Evolutionary conservation across 2,113 vertebrate species (phyloP).

Genomic region (Myrmecobius fasciatus): DNA sequence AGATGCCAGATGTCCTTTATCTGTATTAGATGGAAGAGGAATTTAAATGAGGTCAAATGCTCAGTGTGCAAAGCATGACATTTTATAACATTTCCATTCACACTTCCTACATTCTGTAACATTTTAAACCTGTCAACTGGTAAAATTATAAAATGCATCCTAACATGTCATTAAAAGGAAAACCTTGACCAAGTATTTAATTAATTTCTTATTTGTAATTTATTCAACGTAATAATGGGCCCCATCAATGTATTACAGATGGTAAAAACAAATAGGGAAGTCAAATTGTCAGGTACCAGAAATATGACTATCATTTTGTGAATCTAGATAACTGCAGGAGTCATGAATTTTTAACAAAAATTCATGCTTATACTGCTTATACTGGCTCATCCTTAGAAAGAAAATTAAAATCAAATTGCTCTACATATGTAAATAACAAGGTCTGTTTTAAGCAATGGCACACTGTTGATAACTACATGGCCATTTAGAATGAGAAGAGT

Average conservation of each 20-base stretch:
- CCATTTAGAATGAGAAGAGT: background rate
- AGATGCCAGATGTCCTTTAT: constrained; percentile 66
- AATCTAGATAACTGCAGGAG: background rate
- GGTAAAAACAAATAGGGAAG: background rate
- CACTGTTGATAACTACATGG: background rate
- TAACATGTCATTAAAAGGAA: background rate
- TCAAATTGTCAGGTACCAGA: background rate
- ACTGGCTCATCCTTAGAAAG: background rate
- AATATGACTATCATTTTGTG: constrained; percentile 17
- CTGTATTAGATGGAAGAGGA: constrained; percentile 25
- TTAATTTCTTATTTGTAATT: constrained; percentile 42
- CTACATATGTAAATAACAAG: constrained; percentile 16
- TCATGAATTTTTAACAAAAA: constrained; percentile 12
- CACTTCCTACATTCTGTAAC: background rate
- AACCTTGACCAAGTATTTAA: background rate
- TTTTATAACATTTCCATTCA: constrained; percentile 45
- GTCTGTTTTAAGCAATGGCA: constrained; percentile 11
- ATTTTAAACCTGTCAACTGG: background rate
- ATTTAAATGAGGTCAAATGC: constrained; percentile 59
- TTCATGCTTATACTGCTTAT: background rate
- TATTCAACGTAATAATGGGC: background rate
- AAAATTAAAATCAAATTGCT: background rate
- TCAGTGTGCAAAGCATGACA: background rate
- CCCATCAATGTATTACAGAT: background rate
- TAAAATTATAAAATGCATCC: background rate